Evolutionary conservation across 2,888 invertebrate species (phyloP).

Genomic region (Agrochola lota): DNA sequence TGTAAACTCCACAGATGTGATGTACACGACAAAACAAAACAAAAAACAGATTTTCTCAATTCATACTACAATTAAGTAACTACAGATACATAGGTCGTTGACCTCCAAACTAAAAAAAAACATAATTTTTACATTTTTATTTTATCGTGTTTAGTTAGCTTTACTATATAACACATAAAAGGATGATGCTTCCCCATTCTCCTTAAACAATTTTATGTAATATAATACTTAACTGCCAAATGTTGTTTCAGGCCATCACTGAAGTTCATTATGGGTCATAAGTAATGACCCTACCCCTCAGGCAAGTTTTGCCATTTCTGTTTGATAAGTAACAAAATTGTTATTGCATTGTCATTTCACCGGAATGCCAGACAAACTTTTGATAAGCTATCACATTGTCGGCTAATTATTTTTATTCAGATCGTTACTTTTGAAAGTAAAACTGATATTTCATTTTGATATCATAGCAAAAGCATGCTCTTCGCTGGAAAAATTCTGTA

Average conservation of each 20-base stretch:
- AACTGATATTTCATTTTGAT: neutral
- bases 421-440: neutral
- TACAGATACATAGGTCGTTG: too few species aligned
- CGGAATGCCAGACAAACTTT: conserved; percentile 29
- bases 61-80: too few species aligned
- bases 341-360: conserved; percentile 43
- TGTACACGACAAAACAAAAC: too few species aligned
- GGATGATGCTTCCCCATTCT: neutral
- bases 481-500: neutral
- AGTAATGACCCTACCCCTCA: conserved; percentile 41
- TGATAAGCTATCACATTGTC: conserved; percentile 35
- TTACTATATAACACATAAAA: neutral
- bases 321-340: conserved; percentile 53
- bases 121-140: too few species aligned
- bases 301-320: conserved; percentile 45
- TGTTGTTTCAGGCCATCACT: conserved; percentile 41
- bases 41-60: too few species aligned
- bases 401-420: conserved; percentile 37
- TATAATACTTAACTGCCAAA: conserved; percentile 39
- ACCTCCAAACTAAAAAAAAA: too few species aligned
- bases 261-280: conserved; percentile 46
- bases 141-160: too few species aligned
- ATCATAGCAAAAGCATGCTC: neutral
- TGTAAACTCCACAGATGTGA: too few species aligned
- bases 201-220: conserved; percentile 23